Base-by-base conservation (phyloP, 2,797 vertebrate genomes). In the Carapus acus region DNA sequence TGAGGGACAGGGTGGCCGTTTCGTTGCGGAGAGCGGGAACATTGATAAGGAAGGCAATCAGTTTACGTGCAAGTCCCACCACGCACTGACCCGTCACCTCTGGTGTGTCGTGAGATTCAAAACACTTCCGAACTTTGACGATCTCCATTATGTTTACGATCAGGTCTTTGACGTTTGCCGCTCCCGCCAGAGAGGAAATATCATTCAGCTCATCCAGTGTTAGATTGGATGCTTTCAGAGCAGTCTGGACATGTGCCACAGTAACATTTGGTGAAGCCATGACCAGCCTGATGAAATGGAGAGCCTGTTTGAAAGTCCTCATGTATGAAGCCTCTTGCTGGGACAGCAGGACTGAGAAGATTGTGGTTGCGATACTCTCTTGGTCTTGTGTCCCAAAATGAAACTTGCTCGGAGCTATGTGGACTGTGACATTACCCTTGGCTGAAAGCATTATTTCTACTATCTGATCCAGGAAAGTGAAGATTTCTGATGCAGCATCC, bases 171-270 rank as follows among this genome's bases (percentile, higher is more conserved):
- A 80, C 14, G 40, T 77, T 72, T 23, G 58, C 57, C 48, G 64
- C 58, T 24, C 76, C 71, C 31, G 66, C 57, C 1, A 80, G 29
- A n/a, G 63, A 17, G 7, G 66, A 12, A 14, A 88, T 51, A 49
- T 44, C 19, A n/a, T 82, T 55, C 21, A 89, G 67, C 21, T 88
- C 79, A 11, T 41, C 47, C 4, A 81, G 23, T 4, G 82, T 87
- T n/a, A 90, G 55, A 59, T 88, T 85, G 22, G 84, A 78, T 49
- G 69, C 58, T 42, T 19, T 38, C 38, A 90, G 66, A 17, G 73
- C 74, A 42, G 79, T 42, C 62, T 84, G 72, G 36, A 86, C 52
- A 43, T 51, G 62, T 8, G 66, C 46, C 13, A 78, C 24, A 9
- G 75, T 86, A 31, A 83, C 42, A 44, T 73, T 76, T 34, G 76